Conservation (phyloP, 1,140 invertebrate species). For the Armadillidium nasatum region DNA sequence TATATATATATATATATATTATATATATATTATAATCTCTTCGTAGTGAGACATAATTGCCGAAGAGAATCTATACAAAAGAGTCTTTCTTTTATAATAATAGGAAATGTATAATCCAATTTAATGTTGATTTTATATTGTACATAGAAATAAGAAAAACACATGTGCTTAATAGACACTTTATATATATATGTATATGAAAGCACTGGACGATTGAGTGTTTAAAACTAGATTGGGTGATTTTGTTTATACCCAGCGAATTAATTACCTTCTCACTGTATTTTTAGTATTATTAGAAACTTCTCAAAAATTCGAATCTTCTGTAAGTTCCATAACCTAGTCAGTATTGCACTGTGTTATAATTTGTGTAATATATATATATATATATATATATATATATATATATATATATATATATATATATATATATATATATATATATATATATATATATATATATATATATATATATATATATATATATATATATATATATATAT, state of each 20-base stretch:
- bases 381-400: slow-evolving; percentile 18
- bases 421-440: slow-evolving; percentile 19
- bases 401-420: slow-evolving; percentile 19
- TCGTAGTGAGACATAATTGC: no score
- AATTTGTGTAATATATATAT: slow-evolving; percentile 1
- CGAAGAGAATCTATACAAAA: no score
- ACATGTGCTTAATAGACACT: neutral
- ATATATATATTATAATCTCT: no score
- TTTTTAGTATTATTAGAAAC: neutral
- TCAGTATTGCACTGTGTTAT: slow-evolving; percentile 12
- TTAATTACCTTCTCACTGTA: neutral
- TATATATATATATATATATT: no score
- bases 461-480: slow-evolving; percentile 4
- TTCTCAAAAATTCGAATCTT: neutral
- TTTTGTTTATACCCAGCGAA: neutral
- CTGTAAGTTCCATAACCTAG: neutral
- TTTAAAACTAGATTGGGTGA: no score
- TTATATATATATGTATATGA: neutral
- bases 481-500: slow-evolving; percentile 15
- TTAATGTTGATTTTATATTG: no score
- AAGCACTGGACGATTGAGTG: no score
- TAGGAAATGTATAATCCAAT: no score
- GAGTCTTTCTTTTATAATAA: no score
- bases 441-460: slow-evolving; percentile 19
- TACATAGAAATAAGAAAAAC: neutral